These are phyloP conservation scores for Tauraco hartlaubi DNA, from an alignment of 2,797 vertebrate genomes.

Conservation along the genomic window DNA sequence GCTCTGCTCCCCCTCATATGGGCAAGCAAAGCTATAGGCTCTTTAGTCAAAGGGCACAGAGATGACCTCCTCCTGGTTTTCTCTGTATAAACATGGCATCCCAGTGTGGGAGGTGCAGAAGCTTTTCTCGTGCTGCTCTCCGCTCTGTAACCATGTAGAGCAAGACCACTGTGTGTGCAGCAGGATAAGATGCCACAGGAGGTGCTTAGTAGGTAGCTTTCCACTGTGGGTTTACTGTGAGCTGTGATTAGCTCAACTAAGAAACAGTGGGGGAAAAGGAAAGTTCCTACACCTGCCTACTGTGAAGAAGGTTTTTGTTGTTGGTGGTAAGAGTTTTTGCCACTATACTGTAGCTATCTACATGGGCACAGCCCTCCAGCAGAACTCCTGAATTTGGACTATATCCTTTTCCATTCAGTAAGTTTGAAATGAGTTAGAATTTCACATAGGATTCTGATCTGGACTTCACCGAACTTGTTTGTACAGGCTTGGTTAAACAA, in stretches of 20 bases:
- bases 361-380: neutral
- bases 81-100: neutral
- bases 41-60: neutral
- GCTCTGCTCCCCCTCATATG: neutral
- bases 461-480: neutral
- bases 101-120: neutral
- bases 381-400: neutral
- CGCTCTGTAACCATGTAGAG: neutral
- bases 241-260: neutral
- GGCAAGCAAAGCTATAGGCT: neutral
- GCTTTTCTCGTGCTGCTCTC: neutral
- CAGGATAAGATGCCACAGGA: neutral
- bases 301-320: neutral
- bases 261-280: neutral
- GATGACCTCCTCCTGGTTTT: neutral
- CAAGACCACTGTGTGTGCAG: neutral
- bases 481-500: neutral
- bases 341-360: neutral
- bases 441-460: neutral
- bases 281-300: neutral
- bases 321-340: neutral
- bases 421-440: neutral
- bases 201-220: neutral
- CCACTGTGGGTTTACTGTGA: neutral
- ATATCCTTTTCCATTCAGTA: neutral